phyloP scores from a whole-genome alignment of 2,113 vertebrate genomes.

The Phaethon lepturus region DNA sequence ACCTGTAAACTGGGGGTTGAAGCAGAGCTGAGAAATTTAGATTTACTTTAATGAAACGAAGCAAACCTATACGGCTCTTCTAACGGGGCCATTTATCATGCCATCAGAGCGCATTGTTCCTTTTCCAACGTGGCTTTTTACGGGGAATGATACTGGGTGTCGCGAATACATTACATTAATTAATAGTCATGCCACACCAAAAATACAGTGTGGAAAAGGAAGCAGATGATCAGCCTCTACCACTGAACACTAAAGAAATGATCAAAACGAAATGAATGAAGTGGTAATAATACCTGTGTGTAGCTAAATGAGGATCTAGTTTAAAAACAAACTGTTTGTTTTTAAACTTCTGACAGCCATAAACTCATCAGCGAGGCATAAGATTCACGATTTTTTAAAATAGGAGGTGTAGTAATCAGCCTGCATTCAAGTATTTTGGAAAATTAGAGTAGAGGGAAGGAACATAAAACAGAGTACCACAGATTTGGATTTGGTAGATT shows the following conservation, averaged over 20 bases:
- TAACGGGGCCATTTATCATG: background rate
- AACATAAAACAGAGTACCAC: background rate
- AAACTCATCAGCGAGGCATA: background rate
- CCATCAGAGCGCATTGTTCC: background rate
- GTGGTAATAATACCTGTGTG: accelerated
- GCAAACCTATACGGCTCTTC: background rate
- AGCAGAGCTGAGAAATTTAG: background rate
- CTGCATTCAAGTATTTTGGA: background rate
- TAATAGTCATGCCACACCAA: background rate
- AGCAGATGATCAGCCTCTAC: background rate
- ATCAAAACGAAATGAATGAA: background rate
- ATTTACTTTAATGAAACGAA: background rate
- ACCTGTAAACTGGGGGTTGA: background rate
- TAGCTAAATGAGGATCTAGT: background rate
- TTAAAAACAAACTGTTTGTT: too few species aligned
- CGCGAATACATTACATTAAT: background rate
- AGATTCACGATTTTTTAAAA: background rate
- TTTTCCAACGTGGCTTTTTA: background rate
- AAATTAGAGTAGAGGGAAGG: background rate
- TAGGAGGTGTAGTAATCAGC: background rate
- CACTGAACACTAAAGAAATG: background rate
- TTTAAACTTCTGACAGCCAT: background rate
- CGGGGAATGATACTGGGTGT: background rate
- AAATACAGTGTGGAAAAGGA: background rate
- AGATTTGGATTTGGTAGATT: background rate